Conservation (phyloP, 2,113 vertebrate genomes). For the Peromyscus californicus region DNA sequence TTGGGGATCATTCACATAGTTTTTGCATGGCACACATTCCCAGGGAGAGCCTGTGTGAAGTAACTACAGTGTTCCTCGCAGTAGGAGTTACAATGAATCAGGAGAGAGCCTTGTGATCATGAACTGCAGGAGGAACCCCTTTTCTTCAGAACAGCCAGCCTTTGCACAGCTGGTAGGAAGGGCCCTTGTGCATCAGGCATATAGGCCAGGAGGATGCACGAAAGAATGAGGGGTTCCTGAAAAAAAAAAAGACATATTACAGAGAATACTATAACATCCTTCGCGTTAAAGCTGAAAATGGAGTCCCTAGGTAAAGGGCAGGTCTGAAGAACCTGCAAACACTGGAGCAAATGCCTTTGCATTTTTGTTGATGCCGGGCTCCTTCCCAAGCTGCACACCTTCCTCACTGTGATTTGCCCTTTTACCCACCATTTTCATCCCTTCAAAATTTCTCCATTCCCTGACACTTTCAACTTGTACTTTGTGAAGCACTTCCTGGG, state of each 20-base stretch:
- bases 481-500: background rate
- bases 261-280: background rate
- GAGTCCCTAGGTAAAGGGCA: background rate
- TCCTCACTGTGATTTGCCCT: no score
- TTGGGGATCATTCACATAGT: background rate
- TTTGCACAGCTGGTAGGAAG: background rate
- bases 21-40: background rate
- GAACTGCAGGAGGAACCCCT: background rate
- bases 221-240: background rate
- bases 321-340: background rate
- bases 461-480: background rate
- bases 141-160: background rate
- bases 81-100: background rate
- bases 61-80: background rate
- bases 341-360: background rate
- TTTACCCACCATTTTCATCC: background rate
- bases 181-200: background rate
- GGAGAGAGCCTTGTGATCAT: background rate
- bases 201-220: background rate
- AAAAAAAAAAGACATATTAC: background rate
- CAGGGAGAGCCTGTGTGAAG: background rate
- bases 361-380: background rate
- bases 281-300: slow-evolving; percentile 30
- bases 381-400: background rate
- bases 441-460: background rate